phyloP scores from a whole-genome alignment of 2,888 invertebrate genomes.

The Rhingia campestris region DNA sequence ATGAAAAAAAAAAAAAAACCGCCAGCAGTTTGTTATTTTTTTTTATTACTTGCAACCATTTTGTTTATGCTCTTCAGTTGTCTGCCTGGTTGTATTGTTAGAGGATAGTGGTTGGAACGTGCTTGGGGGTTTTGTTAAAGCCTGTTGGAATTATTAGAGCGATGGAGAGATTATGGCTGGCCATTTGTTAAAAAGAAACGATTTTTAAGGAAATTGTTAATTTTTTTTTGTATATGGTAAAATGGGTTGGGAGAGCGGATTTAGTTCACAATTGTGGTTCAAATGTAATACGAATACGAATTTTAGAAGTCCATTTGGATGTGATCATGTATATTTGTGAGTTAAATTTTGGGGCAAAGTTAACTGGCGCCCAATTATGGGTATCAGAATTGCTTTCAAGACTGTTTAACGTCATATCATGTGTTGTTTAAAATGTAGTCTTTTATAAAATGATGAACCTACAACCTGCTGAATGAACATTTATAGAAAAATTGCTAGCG shows the following conservation, averaged over 20 bases:
- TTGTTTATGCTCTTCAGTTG: slow-evolving; percentile 25
- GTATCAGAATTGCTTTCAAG: no score
- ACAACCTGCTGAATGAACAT: no score
- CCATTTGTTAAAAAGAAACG: slow-evolving; percentile 53
- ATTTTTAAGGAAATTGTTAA: slow-evolving; percentile 42
- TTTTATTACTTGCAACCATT: slow-evolving; percentile 23
- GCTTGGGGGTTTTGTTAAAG: slow-evolving; percentile 63
- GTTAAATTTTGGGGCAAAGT: no score
- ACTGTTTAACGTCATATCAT: no score
- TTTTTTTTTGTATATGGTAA: slow-evolving; percentile 35
- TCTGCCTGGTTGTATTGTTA: slow-evolving; percentile 48
- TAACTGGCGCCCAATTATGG: no score
- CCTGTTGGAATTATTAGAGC: slow-evolving; percentile 11
- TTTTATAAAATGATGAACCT: no score
- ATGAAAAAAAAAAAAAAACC: slow-evolving; percentile 50
- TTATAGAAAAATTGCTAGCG: no score
- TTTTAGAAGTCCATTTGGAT: no score
- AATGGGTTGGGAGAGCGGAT: slow-evolving; percentile 18
- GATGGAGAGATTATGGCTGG: slow-evolving; percentile 26
- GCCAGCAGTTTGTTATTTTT: slow-evolving; percentile 56
- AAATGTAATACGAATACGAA: no score
- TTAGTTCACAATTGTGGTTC: no score
- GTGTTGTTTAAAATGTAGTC: no score
- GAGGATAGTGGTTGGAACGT: slow-evolving; percentile 48
- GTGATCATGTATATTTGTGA: no score